Base-by-base conservation (phyloP, 2,888 invertebrate species). In the Lissonota sp. region DNA sequence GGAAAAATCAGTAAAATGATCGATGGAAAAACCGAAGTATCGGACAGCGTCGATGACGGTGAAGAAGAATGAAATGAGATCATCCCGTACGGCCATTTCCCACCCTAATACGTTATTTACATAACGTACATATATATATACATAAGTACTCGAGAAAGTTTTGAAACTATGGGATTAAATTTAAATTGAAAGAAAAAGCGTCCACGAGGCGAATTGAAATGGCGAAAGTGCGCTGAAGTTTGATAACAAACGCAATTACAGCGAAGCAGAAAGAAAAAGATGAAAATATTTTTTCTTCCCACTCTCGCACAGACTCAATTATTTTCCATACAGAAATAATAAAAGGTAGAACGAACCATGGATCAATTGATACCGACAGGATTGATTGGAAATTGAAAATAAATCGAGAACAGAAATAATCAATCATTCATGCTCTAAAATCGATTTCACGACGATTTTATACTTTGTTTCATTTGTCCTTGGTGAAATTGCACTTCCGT, bases 141-240 rank as follows among this genome's bases (percentile, higher is more conserved):
- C 5, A 3, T 12, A 39, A 39, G 14, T 53, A 53, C 5, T 12
- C 40, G 39, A 53, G 51, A 53, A 53, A 16, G 60, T 62, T 39
- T 53, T 62, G 6, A 16, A 40, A 51, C 8, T 42, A 4, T 46
- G 55, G n/a, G 55, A 53, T 63, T 73, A 26, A 55, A 55, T 73
- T 73, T 57, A n/a, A 60, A 70, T 57, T 62, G 10, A 62, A 67
- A 67, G 10, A 51, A 51, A 49, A 39, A 66, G 6, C 12, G 39
- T 53, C 8, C 26, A 42, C 12, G 66, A 16, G 14, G 8, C 5
- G 5, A 51, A 60, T 37, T 51, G 12, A 40, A 67, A 67, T 60
- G 26, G 14, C 10, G 12, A 8, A 37, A 37, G 49, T 49, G 46
- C 26, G 37, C 46, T 10, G 5, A 64, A 39, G 16, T 66, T 26